phyloP scores from a whole-genome alignment of 1,140 invertebrate species.

The Luehdorfia chinensis region DNA sequence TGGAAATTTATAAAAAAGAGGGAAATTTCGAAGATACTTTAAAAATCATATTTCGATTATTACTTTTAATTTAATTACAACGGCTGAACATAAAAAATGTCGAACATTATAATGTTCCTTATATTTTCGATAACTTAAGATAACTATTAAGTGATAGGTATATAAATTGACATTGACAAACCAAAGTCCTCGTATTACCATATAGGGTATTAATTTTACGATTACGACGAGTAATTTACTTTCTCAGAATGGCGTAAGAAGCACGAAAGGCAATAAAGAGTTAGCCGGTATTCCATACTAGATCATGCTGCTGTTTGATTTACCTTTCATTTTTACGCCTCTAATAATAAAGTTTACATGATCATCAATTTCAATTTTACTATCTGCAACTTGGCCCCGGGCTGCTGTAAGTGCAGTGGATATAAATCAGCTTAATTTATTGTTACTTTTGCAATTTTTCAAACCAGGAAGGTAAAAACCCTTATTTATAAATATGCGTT shows the following conservation, averaged over 20 bases:
- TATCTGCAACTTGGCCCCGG: slow-evolving; percentile 38
- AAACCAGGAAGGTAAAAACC: neutral
- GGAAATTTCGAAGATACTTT: too few relatives aligned
- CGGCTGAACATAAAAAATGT: too few relatives aligned
- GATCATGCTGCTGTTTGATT: slow-evolving; percentile 53
- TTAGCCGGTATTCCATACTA: slow-evolving; percentile 47
- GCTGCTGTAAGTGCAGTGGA: slow-evolving; percentile 36
- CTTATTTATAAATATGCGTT: too few relatives aligned
- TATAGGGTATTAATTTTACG: slow-evolving; percentile 66
- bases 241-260: slow-evolving; percentile 62
- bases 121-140: too few relatives aligned
- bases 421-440: slow-evolving; percentile 39
- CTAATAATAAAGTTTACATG: slow-evolving; percentile 65
- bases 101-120: too few relatives aligned
- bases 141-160: too few relatives aligned
- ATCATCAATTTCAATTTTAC: slow-evolving; percentile 71
- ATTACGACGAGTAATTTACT: slow-evolving; percentile 60
- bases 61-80: too few relatives aligned
- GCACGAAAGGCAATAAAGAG: slow-evolving; percentile 61
- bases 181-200: too few relatives aligned
- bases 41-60: too few relatives aligned
- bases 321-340: slow-evolving; percentile 56
- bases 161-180: too few relatives aligned
- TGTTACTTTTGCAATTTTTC: slow-evolving; percentile 11
- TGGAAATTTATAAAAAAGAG: too few relatives aligned